A percentile compares a stretch with the other conserved stretches of the same genome.
Conservation (phyloP, 2,888 invertebrate species). For the Zaprionus obscuricornis region DNA sequence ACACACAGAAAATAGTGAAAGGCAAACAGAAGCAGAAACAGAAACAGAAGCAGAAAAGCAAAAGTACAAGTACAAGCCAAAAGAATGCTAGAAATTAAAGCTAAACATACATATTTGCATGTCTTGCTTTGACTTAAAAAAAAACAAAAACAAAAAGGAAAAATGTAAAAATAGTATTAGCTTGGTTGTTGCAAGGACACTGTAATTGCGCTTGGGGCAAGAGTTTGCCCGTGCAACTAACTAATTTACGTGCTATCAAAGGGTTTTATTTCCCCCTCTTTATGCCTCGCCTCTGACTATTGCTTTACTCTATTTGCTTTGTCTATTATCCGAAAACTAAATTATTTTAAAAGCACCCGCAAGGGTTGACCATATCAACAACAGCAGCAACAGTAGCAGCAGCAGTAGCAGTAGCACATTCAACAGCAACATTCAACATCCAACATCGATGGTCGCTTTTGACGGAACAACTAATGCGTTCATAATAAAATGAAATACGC, state of each 20-base stretch:
- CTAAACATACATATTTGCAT: constrained; percentile 3
- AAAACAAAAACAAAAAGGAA: neutral
- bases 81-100: constrained; percentile 27
- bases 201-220: constrained; percentile 6
- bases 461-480: constrained; percentile 37
- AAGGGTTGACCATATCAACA: constrained; percentile 16
- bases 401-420: no score
- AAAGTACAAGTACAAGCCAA: constrained; percentile 9
- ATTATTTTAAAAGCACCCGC: neutral
- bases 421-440: no score
- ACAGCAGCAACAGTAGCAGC: no score
- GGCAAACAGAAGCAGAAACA: no score
- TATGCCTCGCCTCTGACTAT: no score
- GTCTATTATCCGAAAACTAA: neutral
- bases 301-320: no score
- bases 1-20: no score
- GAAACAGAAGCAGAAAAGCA: no score
- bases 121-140: no score
- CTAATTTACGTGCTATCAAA: no score
- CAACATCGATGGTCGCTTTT: constrained; percentile 1
- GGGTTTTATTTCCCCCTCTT: no score
- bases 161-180: constrained; percentile 16
- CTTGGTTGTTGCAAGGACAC: constrained; percentile 28
- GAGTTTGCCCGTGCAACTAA: no score
- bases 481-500: constrained; percentile 34